Base-by-base conservation (phyloP, 1,140 invertebrate genomes). In the Anadara kagoshimensis region DNA sequence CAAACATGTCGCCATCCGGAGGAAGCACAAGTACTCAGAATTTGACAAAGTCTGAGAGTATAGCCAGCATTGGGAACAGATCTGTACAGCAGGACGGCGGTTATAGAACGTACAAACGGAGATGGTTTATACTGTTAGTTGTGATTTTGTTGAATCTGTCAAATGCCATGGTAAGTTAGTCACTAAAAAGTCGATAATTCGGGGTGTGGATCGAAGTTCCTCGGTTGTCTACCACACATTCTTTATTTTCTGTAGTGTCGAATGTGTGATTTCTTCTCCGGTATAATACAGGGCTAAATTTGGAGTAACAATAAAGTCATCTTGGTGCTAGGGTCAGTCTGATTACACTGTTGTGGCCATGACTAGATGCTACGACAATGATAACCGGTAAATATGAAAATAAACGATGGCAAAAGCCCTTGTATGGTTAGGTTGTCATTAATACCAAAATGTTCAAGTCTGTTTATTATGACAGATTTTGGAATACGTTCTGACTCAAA, bases 111-210 rank as follows among this genome's bases (percentile, higher is more conserved):
- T 89, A 89, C 71, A 83, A 73, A 76, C 47, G 81, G 56, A 70
- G 90, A 88, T 91, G 90, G 90, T 87, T 86, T 61, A 85, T 90
- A 29, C 66, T 91, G 14, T 62, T 86, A 29, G 85, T 88, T 49
- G 83, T 90, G 5, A 80, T 78, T 58, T 45, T 90, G 29, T 66
- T 91, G n/a, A 90, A 90, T 76, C 82, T 89, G 54, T 87, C 90
- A 11, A 91, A 91, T 84, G 88, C 88, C 41, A 87, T 90, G 88
- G 89, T 89, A 78, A 82, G 81, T 80, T 18, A 43, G 62, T 64
- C 70, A 44, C 61, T n/a, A 26, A 61, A 54, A n/a, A 5, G 16
- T 14, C 57, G 43, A 71, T 22, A 51, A 29, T 36, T 8, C 24
- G 47, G 11, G 24, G 24, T 12, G 22, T 63, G 3, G 10, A 44